phyloP scores from a whole-genome alignment of 2,113 vertebrate species.

The Phyllostomus discolor region DNA sequence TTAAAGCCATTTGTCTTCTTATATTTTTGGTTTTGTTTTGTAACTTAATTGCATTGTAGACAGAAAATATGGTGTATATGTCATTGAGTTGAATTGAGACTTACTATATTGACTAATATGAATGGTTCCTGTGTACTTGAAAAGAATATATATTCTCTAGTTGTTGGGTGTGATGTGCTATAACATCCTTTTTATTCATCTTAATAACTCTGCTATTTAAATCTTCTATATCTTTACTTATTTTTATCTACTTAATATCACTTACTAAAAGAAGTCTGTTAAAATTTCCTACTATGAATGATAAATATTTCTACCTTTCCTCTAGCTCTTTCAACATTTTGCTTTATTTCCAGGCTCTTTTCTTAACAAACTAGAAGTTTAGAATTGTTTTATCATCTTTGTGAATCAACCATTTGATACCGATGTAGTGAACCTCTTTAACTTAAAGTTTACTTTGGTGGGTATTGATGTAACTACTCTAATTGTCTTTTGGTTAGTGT shows the following conservation, averaged over 20 bases:
- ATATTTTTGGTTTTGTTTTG: background rate
- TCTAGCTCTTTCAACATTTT: background rate
- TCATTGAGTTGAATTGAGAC: background rate
- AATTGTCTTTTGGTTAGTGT: background rate
- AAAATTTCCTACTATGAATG: background rate
- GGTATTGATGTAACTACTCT: background rate
- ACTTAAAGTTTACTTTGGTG: background rate
- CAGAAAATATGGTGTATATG: background rate
- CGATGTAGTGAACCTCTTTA: background rate
- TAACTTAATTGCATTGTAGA: background rate
- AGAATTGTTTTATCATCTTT: background rate
- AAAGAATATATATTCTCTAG: background rate
- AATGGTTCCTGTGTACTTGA: background rate
- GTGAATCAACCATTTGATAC: background rate
- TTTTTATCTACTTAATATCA: background rate
- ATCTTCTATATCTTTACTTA: background rate
- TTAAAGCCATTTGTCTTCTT: background rate
- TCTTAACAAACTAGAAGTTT: background rate
- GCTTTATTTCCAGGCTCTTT: background rate
- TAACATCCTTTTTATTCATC: background rate
- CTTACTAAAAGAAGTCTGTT: background rate
- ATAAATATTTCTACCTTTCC: background rate
- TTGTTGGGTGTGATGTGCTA: background rate
- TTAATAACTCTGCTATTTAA: background rate
- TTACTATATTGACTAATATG: background rate